phyloP scores from a whole-genome alignment of 2,888 invertebrate species.

The Metopia argyrocephala region DNA sequence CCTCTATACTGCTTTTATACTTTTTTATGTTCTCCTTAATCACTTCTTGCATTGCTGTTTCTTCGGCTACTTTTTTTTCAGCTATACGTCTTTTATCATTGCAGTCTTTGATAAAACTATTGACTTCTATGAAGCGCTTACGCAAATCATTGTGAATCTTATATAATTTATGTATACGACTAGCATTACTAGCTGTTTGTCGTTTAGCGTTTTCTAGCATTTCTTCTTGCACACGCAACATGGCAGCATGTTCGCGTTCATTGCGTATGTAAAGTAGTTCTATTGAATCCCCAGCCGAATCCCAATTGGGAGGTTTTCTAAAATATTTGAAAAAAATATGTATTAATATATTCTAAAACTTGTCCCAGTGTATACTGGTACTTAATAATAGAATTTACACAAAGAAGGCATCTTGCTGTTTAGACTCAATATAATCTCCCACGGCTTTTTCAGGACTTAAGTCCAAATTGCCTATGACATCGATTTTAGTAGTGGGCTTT shows the following conservation, averaged over 20 bases:
- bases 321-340: neutral
- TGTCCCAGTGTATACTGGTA: no score
- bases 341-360: neutral
- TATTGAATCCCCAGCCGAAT: conserved; percentile 75
- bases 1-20: conserved; percentile 67
- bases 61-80: conserved; percentile 71
- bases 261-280: conserved; percentile 75
- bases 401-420: conserved; percentile 73
- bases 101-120: conserved; percentile 77
- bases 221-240: conserved; percentile 72
- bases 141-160: conserved; percentile 72
- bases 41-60: conserved; percentile 70
- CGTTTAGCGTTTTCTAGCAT: conserved; percentile 72
- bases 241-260: conserved; percentile 74
- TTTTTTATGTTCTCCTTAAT: conserved; percentile 69
- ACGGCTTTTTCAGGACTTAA: conserved; percentile 75
- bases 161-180: conserved; percentile 73
- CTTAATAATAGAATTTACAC: conserved; percentile 70
- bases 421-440: conserved; percentile 74
- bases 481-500: conserved; percentile 75
- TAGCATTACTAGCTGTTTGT: conserved; percentile 70
- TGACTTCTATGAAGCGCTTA: conserved; percentile 75
- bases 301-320: conserved; percentile 77
- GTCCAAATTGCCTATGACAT: conserved; percentile 76
- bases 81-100: conserved; percentile 73